phyloP scores from a whole-genome alignment of 2,888 invertebrate species.

The Odontocolon sp. region DNA sequence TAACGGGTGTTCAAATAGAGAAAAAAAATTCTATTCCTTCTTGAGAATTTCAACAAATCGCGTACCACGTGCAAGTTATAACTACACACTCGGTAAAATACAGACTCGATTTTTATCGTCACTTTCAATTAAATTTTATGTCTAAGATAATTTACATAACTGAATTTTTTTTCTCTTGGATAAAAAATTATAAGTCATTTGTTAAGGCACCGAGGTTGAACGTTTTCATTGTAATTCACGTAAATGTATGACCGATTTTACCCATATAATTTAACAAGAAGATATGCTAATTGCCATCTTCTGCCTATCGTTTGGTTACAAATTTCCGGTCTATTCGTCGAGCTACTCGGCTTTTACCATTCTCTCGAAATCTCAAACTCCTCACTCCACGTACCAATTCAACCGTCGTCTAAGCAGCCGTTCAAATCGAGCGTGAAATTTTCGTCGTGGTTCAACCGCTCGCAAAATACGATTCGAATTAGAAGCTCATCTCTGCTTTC shows the following conservation, averaged over 20 bases:
- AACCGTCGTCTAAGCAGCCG: constrained; percentile 46
- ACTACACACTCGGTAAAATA: neutral
- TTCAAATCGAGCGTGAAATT: constrained; percentile 62
- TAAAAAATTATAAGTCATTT: no score
- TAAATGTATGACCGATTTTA: neutral
- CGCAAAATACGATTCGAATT: constrained; percentile 69
- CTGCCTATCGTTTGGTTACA: neutral
- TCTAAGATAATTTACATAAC: no score
- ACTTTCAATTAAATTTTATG: neutral
- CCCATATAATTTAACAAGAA: neutral
- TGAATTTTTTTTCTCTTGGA: neutral
- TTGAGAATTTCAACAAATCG: neutral
- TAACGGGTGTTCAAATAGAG: constrained; percentile 74
- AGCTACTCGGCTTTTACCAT: neutral
- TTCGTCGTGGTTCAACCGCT: constrained; percentile 37
- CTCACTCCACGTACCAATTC: constrained; percentile 20
- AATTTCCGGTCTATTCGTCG: constrained; percentile 1
- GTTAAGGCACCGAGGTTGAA: no score
- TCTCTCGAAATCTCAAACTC: neutral
- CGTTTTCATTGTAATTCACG: neutral
- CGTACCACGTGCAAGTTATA: neutral
- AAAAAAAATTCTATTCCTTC: neutral
- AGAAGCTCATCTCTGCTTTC: constrained; percentile 63
- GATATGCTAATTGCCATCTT: neutral
- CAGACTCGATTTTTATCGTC: no score